These are phyloP conservation scores for Catonia carolina DNA, from an alignment of 2,888 invertebrate genomes.

Conservation along the genomic window DNA sequence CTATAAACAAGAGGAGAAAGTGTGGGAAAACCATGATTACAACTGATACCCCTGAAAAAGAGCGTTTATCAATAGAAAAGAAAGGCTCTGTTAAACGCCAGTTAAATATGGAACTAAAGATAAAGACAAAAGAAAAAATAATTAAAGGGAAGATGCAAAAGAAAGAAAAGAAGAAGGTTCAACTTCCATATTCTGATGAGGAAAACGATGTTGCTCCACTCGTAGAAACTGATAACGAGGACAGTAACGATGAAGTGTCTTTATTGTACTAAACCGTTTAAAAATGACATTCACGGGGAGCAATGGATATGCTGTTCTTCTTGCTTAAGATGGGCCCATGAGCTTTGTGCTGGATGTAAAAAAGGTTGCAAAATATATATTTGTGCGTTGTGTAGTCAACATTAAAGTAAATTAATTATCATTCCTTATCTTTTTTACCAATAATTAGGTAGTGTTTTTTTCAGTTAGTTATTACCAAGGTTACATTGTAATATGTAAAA, in stretches of 20 bases:
- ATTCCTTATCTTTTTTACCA: too few species aligned
- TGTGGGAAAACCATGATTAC: not conserved
- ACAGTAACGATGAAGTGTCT: not conserved
- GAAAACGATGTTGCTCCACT: not conserved
- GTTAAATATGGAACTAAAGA: too few species aligned
- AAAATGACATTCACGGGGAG: not conserved
- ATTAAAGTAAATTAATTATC: too few species aligned
- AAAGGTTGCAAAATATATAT: not conserved
- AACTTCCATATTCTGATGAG: not conserved
- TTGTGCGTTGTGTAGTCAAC: not conserved
- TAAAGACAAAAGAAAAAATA: not conserved
- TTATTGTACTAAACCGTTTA: not conserved
- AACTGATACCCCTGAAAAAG: conserved; percentile 5
- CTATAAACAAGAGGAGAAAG: not conserved
- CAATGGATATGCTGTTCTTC: not conserved
- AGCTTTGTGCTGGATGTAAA: not conserved
- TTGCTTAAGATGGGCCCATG: not conserved
- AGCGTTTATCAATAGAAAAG: not conserved
- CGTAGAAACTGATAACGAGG: not conserved
- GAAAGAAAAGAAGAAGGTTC: not conserved
- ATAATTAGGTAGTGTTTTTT: too few species aligned
- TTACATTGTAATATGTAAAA: too few species aligned
- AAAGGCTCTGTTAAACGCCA: too few species aligned
- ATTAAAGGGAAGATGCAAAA: not conserved
- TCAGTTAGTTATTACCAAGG: too few species aligned